Evolutionary conservation across 2,888 invertebrate species (phyloP).

Genomic region (Cosmorhoe ocellata): DNA sequence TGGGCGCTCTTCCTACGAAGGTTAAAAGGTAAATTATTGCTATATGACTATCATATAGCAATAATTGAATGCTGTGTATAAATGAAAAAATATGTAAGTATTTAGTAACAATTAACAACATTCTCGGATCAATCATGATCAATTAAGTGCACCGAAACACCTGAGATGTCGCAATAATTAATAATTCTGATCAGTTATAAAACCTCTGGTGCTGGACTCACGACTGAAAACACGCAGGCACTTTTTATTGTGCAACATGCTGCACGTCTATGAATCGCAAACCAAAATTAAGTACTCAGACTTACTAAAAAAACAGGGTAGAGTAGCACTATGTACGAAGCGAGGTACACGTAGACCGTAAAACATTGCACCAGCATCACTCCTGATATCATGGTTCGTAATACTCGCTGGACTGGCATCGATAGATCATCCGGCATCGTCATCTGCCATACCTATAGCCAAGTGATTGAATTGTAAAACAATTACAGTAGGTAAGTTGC

Average conservation of each 20-base stretch:
- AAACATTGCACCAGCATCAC: conserved; percentile 80
- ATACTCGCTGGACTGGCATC: conserved; percentile 64
- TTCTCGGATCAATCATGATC: too few relatives aligned
- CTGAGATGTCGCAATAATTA: too few relatives aligned
- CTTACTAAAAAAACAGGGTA: conserved; percentile 81
- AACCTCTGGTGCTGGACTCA: too few relatives aligned
- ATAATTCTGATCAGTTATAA: too few relatives aligned
- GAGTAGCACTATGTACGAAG: conserved; percentile 79
- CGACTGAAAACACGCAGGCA: too few relatives aligned
- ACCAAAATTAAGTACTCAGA: too few relatives aligned
- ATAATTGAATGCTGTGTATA: background rate
- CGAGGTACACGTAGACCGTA: conserved; percentile 80
- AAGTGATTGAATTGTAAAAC: background rate
- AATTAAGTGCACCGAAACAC: too few relatives aligned
- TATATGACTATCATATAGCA: background rate
- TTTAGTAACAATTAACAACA: too few relatives aligned
- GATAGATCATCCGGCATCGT: conserved; percentile 69
- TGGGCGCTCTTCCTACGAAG: conserved; percentile 80
- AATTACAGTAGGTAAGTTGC: too few relatives aligned
- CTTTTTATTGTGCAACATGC: too few relatives aligned
- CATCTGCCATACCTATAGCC: conserved; percentile 75
- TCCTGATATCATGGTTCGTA: conserved; percentile 76
- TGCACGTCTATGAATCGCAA: too few relatives aligned
- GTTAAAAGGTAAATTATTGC: background rate
- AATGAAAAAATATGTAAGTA: too few relatives aligned